phyloP scores from a whole-genome alignment of 2,113 vertebrate genomes.

The Callipepla squamata region DNA sequence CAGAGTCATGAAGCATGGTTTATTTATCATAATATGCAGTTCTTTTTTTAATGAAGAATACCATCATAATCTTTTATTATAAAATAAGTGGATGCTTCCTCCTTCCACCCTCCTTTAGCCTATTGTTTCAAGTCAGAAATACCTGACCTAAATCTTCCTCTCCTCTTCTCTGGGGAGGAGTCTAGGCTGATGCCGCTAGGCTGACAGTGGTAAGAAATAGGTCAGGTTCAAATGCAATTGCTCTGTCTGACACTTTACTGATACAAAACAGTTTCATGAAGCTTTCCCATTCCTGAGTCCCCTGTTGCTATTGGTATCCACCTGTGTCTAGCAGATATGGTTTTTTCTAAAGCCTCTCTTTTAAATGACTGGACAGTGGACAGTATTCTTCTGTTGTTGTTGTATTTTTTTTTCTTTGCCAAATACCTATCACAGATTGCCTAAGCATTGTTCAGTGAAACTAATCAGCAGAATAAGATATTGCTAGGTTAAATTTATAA shows the following conservation, averaged over 20 bases:
- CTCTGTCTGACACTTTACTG: background rate
- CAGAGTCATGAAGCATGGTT: background rate
- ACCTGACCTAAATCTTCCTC: background rate
- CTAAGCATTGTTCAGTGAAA: background rate
- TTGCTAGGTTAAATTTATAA: background rate
- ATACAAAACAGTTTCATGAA: background rate
- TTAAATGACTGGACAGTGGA: background rate
- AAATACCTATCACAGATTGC: rapidly evolving
- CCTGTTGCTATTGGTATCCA: background rate
- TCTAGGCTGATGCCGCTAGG: background rate
- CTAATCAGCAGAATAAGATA: background rate
- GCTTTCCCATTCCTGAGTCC: background rate
- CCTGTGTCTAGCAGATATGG: background rate
- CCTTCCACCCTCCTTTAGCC: background rate
- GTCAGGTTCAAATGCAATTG: slow-evolving; percentile 37
- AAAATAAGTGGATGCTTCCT: background rate
- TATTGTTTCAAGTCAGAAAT: slow-evolving; percentile 14
- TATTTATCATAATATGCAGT: background rate
- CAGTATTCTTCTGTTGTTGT: background rate
- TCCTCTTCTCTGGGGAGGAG: background rate
- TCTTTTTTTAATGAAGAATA: background rate
- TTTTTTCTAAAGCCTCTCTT: background rate
- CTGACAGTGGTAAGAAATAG: slow-evolving; percentile 9
- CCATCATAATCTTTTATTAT: background rate
- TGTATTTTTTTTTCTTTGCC: background rate